These are phyloP conservation scores for Trachemys scripta DNA, from an alignment of 2,113 vertebrate genomes.

Conservation along the genomic window DNA sequence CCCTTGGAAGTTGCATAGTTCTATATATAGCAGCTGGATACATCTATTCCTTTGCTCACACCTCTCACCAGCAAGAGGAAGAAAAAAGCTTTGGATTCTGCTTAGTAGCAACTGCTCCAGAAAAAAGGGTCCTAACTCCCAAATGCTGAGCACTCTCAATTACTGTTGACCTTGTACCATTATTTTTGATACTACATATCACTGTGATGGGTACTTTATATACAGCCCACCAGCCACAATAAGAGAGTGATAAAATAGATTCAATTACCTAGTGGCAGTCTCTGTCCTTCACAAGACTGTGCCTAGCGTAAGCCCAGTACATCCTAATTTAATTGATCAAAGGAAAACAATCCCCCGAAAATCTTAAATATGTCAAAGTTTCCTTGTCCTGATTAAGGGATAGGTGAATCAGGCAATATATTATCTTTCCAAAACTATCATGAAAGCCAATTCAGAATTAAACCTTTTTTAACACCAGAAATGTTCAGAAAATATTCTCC, in stretches of 20 bases:
- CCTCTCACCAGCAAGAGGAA: constrained; percentile 42
- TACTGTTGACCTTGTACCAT: background rate
- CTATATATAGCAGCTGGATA: constrained; percentile 51
- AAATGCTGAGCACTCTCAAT: background rate
- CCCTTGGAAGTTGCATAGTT: constrained; percentile 40
- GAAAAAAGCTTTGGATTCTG: background rate
- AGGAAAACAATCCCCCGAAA: background rate
- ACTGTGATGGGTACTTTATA: background rate
- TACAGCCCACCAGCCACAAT: fast-evolving
- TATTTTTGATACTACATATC: background rate
- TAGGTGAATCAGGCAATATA: background rate
- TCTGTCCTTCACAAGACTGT: background rate
- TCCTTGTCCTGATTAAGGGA: background rate
- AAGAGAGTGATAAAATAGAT: fast-evolving
- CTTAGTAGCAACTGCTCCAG: background rate
- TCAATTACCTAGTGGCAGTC: background rate
- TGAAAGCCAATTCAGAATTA: fast-evolving
- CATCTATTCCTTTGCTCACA: constrained; percentile 50
- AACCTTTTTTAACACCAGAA: background rate
- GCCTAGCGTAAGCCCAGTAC: fast-evolving
- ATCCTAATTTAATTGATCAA: fast-evolving
- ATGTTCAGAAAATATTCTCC: background rate
- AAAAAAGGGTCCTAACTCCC: background rate
- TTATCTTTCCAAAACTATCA: background rate
- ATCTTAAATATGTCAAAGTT: background rate